phyloP scores from a whole-genome alignment of 2,888 invertebrate species.

The Xanthia icteritia region DNA sequence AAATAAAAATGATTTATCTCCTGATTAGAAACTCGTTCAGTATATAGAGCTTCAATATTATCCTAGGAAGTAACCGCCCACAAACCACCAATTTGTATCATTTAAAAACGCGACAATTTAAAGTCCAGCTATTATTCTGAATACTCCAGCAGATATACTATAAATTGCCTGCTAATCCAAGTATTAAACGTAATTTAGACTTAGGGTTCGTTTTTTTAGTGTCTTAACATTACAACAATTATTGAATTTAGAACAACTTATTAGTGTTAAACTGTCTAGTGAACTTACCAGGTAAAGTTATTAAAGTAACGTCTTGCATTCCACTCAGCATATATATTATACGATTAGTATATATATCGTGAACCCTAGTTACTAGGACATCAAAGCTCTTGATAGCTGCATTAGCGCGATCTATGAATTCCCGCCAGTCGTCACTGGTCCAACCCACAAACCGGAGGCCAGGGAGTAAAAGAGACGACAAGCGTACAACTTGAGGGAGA shows the following conservation, averaged over 20 bases:
- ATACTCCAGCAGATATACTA: not conserved
- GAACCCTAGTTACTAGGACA: slow-evolving; percentile 93
- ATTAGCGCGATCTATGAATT: slow-evolving; percentile 94
- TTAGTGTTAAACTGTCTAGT: not conserved
- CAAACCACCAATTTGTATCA: not conserved
- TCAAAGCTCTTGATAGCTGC: slow-evolving; percentile 95
- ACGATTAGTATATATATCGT: slow-evolving; percentile 97
- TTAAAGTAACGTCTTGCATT: slow-evolving; percentile 96
- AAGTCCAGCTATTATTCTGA: too few relatives aligned
- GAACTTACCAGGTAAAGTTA: slow-evolving; percentile 92
- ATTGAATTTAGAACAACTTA: not conserved
- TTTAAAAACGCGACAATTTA: not conserved
- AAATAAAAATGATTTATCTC: not conserved
- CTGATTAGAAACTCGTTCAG: not conserved
- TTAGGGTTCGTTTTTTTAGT: not conserved
- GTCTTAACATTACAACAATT: too few relatives aligned
- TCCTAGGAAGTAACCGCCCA: not conserved
- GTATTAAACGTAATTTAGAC: not conserved
- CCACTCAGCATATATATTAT: slow-evolving; percentile 96
- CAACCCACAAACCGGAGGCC: slow-evolving; percentile 95
- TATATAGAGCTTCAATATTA: not conserved
- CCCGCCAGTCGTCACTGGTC: slow-evolving; percentile 96
- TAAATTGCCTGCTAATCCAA: not conserved
- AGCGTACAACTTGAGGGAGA: slow-evolving; percentile 95
- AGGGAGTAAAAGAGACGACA: slow-evolving; percentile 95